These are phyloP conservation scores for Hirtodrosophila alboralis DNA, from an alignment of 2,888 invertebrate genomes.

Conservation along the genomic window DNA sequence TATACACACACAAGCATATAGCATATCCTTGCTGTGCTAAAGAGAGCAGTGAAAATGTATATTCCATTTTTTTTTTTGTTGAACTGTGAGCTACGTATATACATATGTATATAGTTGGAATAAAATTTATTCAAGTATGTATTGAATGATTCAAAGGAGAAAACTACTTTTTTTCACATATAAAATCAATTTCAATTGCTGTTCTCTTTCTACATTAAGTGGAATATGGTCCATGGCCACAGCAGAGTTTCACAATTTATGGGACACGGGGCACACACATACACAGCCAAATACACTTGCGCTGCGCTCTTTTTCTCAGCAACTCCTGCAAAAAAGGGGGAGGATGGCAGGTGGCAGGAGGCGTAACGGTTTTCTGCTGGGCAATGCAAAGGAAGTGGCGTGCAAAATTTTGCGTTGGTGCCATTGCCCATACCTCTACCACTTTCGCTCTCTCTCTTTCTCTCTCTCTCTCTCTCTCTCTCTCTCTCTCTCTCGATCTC, in stretches of 20 bases:
- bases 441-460: slow-evolving; percentile 13
- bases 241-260: slow-evolving; percentile 72
- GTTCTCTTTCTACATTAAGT: slow-evolving; percentile 61
- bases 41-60: slow-evolving; percentile 58
- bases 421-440: slow-evolving; percentile 37
- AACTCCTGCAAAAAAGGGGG: slow-evolving; percentile 59
- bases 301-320: slow-evolving; percentile 66
- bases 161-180: slow-evolving; percentile 31
- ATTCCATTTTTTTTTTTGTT: slow-evolving; percentile 13
- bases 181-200: slow-evolving; percentile 67
- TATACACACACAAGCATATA: slow-evolving; percentile 56
- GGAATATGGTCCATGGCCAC: slow-evolving; percentile 77
- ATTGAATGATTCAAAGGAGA: slow-evolving; percentile 10
- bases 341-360: slow-evolving; percentile 10
- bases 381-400: slow-evolving; percentile 64
- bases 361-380: slow-evolving; percentile 52
- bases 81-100: neutral
- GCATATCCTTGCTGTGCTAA: slow-evolving; percentile 53
- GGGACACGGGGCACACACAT: slow-evolving; percentile 65
- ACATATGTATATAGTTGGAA: neutral
- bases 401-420: slow-evolving; percentile 69
- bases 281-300: slow-evolving; percentile 41
- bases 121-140: slow-evolving; percentile 12
- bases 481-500: slow-evolving; percentile 12
- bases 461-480: slow-evolving; percentile 6